Evolutionary conservation across 2,113 vertebrate species (phyloP), one percentile per base, ranked within the genome.

Genomic region (Kobus ellipsiprymnus): DNA sequence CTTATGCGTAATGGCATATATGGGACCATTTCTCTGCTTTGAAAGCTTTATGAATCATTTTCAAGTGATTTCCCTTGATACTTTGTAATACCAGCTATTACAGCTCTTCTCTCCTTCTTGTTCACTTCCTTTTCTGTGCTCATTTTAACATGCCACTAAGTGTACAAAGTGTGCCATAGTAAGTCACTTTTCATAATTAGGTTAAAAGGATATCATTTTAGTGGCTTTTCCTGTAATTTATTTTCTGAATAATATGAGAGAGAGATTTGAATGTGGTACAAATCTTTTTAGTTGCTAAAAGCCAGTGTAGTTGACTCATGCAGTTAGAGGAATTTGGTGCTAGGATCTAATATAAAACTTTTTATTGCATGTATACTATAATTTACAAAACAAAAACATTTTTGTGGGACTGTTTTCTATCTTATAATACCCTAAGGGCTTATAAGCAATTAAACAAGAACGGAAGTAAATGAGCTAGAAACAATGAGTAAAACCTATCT

Each of bases 31-130:
- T 71, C 94, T 97, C 59, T 29, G 62, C 10, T 95, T 93, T 92
- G 83, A 97, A 98, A 97, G 52, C 59, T 6, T 95, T 98, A 40
- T 59, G 95, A 98, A 98, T 95, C 91, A 97, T 98, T 98, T 98
- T 55, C 33, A 88, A 87, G 57, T 96, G 55, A 97, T 54, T 98
- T 97, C 30, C 77, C 74, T 48, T 82, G 80, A 19, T 12, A 97
- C 52, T 10, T 40, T 91, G 25, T 85, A 97, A 90, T 94, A 91
- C 29, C 29, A 87, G 19, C n/a, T 64, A 55, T 97, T 89, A 40
- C 11, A 92, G 54, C 12, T 10, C 27, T 81, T 44, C 16, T 60
- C 67, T 95, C 84, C 27, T 80, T 30, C 23, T 80, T 44, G 10
- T 86, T 94, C 87, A 86, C 21, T 84, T 87, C 36, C 15, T 57